Evolutionary conservation across 2,113 vertebrate species (phyloP).

Genomic region (Nycticebus coucang): DNA sequence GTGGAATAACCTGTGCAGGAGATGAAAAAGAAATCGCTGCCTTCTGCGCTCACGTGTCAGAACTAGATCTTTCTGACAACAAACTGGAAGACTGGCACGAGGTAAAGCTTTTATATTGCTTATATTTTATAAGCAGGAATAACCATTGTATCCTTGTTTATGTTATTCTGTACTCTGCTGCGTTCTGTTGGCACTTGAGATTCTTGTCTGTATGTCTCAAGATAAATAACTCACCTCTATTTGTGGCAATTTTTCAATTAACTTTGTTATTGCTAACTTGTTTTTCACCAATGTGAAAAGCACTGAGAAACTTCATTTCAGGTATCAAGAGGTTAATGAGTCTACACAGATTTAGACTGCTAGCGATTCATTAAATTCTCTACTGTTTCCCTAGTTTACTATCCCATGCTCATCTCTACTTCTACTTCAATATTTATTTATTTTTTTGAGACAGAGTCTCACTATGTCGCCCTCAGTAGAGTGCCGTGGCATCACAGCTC

Average conservation of each 20-base stretch:
- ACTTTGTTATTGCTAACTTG: conserved; percentile 20
- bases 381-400: background rate
- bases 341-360: background rate
- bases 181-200: conserved; percentile 50
- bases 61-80: conserved; percentile 97
- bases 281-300: conserved; percentile 33
- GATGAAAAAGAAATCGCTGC: conserved; percentile 93
- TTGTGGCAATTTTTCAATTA: background rate
- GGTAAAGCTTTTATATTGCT: conserved; percentile 83
- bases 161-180: background rate
- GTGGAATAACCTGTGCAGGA: conserved; percentile 94
- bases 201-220: conserved; percentile 17
- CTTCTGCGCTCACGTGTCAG: conserved; percentile 95
- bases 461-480: too few relatives aligned
- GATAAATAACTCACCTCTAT: conserved; percentile 43
- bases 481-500: too few relatives aligned
- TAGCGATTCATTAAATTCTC: background rate
- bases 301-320: conserved; percentile 11
- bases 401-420: background rate
- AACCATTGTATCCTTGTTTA: background rate
- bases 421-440: background rate
- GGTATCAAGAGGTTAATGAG: conserved; percentile 38
- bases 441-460: too few relatives aligned
- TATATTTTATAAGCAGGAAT: background rate
- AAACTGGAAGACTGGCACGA: conserved; percentile 96